Conservation (phyloP, 2,797 vertebrate genomes). For the Percopsis omiscomaycus region DNA sequence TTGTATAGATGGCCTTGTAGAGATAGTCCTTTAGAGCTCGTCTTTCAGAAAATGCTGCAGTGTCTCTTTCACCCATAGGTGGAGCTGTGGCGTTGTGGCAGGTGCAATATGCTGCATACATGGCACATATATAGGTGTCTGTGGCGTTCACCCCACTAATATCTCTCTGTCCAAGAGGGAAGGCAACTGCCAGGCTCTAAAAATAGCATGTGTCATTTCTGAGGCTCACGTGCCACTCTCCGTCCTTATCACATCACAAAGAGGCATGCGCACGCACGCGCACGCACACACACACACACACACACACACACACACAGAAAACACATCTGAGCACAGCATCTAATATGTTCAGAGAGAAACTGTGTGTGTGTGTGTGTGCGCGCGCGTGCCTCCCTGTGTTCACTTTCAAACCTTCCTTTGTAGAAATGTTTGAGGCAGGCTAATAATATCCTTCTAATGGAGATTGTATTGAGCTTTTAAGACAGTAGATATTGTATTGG, state of each 20-base stretch:
- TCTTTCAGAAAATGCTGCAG: background rate
- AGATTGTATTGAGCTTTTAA: no score
- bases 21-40: no score
- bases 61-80: background rate
- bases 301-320: conserved; percentile 1
- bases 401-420: conserved; percentile 14
- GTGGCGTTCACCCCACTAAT: background rate
- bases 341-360: conserved; percentile 17
- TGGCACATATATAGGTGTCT: background rate
- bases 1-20: no score
- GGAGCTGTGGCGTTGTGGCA: background rate
- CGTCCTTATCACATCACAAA: conserved; percentile 44
- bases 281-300: background rate
- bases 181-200: conserved; percentile 51
- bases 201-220: conserved; percentile 67
- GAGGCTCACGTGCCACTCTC: conserved; percentile 50
- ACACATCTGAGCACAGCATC: no score
- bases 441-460: no score
- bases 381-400: background rate
- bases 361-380: conserved; percentile 4
- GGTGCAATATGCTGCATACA: background rate
- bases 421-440: background rate
- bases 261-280: conserved; percentile 11
- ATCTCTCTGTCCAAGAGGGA: conserved; percentile 36
- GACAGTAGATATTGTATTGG: no score